phyloP scores from a whole-genome alignment of 2,888 invertebrate species.

The Trichopoda pennipes region DNA sequence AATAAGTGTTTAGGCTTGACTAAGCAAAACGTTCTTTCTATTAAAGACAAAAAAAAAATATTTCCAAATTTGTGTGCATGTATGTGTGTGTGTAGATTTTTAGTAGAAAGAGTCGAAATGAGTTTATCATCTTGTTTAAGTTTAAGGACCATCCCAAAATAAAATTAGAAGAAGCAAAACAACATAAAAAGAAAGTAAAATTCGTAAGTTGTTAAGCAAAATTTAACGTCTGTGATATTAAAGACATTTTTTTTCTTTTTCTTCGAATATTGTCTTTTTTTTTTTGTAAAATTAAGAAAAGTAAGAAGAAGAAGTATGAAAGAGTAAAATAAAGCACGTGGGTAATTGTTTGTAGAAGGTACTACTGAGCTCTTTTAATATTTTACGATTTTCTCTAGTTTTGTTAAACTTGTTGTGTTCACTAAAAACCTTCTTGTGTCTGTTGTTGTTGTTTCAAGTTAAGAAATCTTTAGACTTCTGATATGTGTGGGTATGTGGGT shows the following conservation, averaged over 20 bases:
- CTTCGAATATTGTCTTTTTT: conserved; percentile 12
- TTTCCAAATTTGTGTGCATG: background rate
- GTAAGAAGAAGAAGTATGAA: background rate
- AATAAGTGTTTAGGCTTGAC: conserved; percentile 50
- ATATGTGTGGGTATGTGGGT: background rate
- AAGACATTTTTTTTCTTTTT: conserved; percentile 43
- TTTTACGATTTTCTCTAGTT: conserved; percentile 54
- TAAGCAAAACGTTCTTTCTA: conserved; percentile 36
- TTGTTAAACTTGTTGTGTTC: conserved; percentile 29
- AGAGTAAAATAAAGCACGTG: background rate
- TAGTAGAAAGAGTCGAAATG: conserved; percentile 7
- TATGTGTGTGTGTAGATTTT: background rate
- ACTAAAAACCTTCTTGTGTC: background rate
- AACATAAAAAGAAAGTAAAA: background rate
- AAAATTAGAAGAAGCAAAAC: conserved; percentile 2
- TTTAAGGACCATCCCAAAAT: conserved; percentile 49
- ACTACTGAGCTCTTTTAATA: conserved; percentile 24
- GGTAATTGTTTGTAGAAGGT: conserved; percentile 7
- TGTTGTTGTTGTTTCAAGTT: background rate
- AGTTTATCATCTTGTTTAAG: conserved; percentile 1
- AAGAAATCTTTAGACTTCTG: conserved; percentile 21
- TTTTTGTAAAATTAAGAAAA: background rate
- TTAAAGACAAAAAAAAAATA: background rate
- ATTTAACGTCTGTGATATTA: conserved; percentile 32
- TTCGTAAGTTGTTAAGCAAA: conserved; percentile 9